Conservation (phyloP, 2,113 vertebrate genomes). For the Aythya baeri region DNA sequence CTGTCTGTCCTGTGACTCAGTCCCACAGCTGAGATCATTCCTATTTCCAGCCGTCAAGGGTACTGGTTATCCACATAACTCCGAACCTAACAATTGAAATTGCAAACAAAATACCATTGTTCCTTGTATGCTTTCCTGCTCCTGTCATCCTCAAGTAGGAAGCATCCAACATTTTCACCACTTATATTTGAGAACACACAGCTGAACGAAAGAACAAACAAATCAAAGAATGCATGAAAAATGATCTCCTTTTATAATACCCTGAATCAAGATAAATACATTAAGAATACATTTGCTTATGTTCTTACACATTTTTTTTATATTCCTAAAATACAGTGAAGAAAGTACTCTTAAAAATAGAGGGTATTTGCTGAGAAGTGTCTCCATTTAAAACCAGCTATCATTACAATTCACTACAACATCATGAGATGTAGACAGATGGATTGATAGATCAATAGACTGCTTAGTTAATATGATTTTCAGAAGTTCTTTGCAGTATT, state of each 20-base stretch:
- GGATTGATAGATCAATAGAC: background rate
- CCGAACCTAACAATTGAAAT: background rate
- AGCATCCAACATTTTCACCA: background rate
- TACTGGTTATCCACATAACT: background rate
- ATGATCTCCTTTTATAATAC: background rate
- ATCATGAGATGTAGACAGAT: background rate
- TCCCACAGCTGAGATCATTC: background rate
- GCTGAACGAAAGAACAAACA: background rate
- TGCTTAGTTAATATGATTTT: background rate
- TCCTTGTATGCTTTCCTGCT: background rate
- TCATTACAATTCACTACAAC: background rate
- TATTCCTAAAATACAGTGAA: background rate
- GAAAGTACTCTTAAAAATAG: background rate
- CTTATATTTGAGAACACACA: background rate
- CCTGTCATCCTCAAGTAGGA: background rate
- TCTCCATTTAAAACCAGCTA: background rate
- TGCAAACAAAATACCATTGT: background rate
- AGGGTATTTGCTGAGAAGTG: background rate
- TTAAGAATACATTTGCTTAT: background rate
- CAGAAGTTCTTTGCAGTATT: background rate
- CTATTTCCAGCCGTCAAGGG: background rate
- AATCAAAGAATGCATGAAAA: background rate
- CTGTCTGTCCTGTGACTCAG: background rate
- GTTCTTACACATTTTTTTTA: background rate
- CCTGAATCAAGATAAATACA: background rate